Base-by-base conservation (phyloP, 2,113 vertebrate species). In the Passer domesticus region DNA sequence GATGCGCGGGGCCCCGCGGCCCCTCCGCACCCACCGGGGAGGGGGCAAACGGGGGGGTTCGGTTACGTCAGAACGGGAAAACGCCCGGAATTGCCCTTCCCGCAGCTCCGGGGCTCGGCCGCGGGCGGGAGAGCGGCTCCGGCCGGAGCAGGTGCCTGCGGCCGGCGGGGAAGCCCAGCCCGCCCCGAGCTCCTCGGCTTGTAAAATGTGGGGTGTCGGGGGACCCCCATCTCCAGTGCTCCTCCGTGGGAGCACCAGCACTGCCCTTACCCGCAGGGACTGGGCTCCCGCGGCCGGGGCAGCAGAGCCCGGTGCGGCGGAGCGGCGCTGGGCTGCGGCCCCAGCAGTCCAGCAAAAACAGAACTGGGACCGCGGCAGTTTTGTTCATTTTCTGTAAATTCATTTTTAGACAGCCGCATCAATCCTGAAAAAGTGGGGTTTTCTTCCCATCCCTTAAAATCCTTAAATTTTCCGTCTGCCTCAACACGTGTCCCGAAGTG, bases 91-190 rank as follows among this genome's bases (percentile, higher is more conserved):
- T 11, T 11, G 27, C 23, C 44, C 35, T 76, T 41, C 35, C 67
- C 25, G 25, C 49, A 31, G 41, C 23, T 23, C 33, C 39, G 33
- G 63, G 58, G 17, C 69, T 5, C 21, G 33, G 75, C 76, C 15
- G 33, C 56, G 46, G 87, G 75, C 55, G 10, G 69, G 9, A 50
- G 27, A 2, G 76, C 12, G 31, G 73, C 44, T 44, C 15, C 49
- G 28, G 22, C 46, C 23, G 33, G 23, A 93, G 82, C 95, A 96
- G 93, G 95, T 95, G 93, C 53, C 60, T 73, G 69, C 7, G 44
- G 33, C 39, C 63, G 31, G n/a, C 69, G 10, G 39, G 53, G 73
- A 9, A 63, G 24, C 10, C 20, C 53, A 5, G 43, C 30, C 43
- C 9, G 4, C 11, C 18, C 15, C 41, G 35, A 10, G 15, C 12